These are phyloP conservation scores for Hecatera dysodea DNA, from an alignment of 2,888 invertebrate species.

Conservation along the genomic window DNA sequence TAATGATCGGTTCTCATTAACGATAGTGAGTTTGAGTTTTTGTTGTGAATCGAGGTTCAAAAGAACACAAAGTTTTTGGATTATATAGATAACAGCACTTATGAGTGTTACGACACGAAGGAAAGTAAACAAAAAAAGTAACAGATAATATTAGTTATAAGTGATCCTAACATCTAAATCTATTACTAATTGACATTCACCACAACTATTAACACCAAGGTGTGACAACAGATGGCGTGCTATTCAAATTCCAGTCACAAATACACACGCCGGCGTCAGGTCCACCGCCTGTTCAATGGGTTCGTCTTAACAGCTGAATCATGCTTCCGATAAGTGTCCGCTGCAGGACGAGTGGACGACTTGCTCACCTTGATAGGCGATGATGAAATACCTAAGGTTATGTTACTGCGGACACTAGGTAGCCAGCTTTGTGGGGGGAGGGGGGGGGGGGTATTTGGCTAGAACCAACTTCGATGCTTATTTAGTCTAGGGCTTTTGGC, in stretches of 20 bases:
- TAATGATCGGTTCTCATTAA: too few relatives aligned
- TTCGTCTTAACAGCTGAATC: conserved; percentile 30
- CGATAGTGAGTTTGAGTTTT: too few relatives aligned
- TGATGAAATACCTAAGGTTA: conserved; percentile 9
- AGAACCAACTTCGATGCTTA: not conserved
- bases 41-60: too few relatives aligned
- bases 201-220: conserved; percentile 1
- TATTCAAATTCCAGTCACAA: conserved; percentile 31
- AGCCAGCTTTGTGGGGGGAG: too few relatives aligned
- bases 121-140: too few relatives aligned
- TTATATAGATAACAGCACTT: too few relatives aligned
- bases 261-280: conserved; percentile 25
- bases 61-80: too few relatives aligned
- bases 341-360: not conserved
- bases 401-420: not conserved
- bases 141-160: too few relatives aligned
- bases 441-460: not conserved
- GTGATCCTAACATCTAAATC: too few relatives aligned
- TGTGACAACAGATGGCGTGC: conserved; percentile 19
- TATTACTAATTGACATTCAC: conserved; percentile 18
- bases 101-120: too few relatives aligned
- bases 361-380: not conserved
- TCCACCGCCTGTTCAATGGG: not conserved
- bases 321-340: conserved; percentile 20
- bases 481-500: too few relatives aligned